Base-by-base conservation (phyloP, 2,797 vertebrate genomes). In the Cirrhinus molitorella region DNA sequence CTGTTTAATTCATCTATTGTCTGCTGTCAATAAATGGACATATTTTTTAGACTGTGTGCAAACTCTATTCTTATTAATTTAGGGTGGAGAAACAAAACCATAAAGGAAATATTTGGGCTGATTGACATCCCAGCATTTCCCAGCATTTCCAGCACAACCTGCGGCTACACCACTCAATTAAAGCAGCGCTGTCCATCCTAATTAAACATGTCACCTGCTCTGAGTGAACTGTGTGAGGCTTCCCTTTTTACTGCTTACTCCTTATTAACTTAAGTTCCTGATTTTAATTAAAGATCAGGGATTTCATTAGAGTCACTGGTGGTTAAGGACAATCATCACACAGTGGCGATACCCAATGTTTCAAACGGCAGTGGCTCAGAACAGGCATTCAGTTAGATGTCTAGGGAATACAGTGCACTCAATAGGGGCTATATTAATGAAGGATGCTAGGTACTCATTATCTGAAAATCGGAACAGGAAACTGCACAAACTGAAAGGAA, bases 141-240 rank as follows among this genome's bases (percentile, higher is more conserved):
- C n/a, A n/a, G n/a, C n/a, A n/a, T n/a, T n/a, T n/a, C n/a, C n/a
- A n/a, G n/a, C n/a, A n/a, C 25, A 73, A 19, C 45, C 21, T 12
- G 34, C 49, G 19, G 28, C 2, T 53, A 34, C 17, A 53, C 13
- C 25, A 21, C 47, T 87, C 87, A 90, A 88, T 91, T 91, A 87
- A 92, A 91, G 76, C 75, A 51, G 80, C 89, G 65, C 57, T 81
- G 66, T 79, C 80, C 81, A 91, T 89, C 75, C 84, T 88, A 92
- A 92, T 90, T 89, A 90, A 91, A 88, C 78, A 90, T 79, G 59
- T 81, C 9, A 31, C 76, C 51, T 88, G 61, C 88, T 87, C 80
- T 84, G 65, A 57, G 81, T 82, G 73, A 79, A 81, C 70, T 23
- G 74, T 89, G 63, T 81, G 34, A 80, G 74, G 76, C 45, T 76